Base-by-base conservation (phyloP, 1,140 invertebrate genomes). In the Heliconius melpomene region DNA sequence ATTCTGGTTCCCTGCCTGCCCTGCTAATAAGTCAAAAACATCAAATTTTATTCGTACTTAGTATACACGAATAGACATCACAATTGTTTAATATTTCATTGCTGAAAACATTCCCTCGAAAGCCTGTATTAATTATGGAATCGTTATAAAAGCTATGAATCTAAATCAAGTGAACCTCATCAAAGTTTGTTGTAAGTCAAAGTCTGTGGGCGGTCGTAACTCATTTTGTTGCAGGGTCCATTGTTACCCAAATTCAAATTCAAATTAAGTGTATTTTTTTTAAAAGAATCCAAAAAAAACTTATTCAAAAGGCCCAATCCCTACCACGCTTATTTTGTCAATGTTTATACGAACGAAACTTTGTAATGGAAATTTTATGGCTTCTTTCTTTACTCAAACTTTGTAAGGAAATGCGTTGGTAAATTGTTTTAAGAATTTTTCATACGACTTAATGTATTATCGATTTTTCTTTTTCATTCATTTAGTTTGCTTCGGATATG, bases 311-410 rank as follows among this genome's bases (percentile, higher is more conserved):
- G 60, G 23, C 26, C 60, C 9, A 26, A 29, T 66, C 26, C 60
- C 60, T 66, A n/a, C 23, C 60, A 16, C 29, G 60, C 11, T 66
- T 66, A 66, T 66, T 29, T 66, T 66, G 60, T 66, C 60, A 66
- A 66, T 66, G 60, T 66, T 66, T 66, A 66, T 29, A 29, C 60
- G 11, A 66, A 29, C 60, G 26, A 66, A 66, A 66, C 60, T 66
- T 66, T 66, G 60, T 66, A 66, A 66, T 66, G 26, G 26, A 66
- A 66, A 29, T 66, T 66, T 66, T 66, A 66, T 66, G 26, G 60
- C 13, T 66, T 66, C 60, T 66, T 66, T 29, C 23, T 29, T 29
- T 26, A 29, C 23, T 66, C 26, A 66, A 66, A 66, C 11, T 66
- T 66, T 26, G 1, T 66, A 29, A 66, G 26, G 60, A 66, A 66